Evolutionary conservation across 2,113 vertebrate genomes (phyloP).

Genomic region (Rhinogobius similis): DNA sequence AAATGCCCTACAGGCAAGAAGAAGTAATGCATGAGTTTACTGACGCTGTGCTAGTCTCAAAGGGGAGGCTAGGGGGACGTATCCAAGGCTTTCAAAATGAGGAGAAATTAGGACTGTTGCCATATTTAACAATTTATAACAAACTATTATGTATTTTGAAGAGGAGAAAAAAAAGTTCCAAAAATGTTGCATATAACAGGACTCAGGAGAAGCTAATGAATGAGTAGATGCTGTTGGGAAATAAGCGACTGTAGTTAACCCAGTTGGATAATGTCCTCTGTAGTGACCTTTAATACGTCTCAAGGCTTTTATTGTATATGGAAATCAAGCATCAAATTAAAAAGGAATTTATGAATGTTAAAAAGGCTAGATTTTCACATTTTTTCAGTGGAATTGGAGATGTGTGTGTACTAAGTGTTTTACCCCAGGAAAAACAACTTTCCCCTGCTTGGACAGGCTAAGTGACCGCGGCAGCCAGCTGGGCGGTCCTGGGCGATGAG

Average conservation of each 20-base stretch:
- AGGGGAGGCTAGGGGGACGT: too few species aligned
- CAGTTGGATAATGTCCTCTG: neutral
- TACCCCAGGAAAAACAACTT: slow-evolving; percentile 10
- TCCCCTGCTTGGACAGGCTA: too few species aligned
- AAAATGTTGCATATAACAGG: too few species aligned
- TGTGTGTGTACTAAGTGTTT: neutral
- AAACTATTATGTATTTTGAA: too few species aligned
- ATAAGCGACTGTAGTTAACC: slow-evolving; percentile 10
- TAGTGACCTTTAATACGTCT: neutral
- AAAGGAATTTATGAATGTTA: neutral
- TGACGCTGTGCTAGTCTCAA: slow-evolving; percentile 21
- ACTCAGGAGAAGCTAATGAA: too few species aligned
- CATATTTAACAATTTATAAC: too few species aligned
- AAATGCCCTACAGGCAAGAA: slow-evolving; percentile 50
- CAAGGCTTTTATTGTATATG: neutral
- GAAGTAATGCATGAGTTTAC: slow-evolving; percentile 44
- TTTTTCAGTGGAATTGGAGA: neutral
- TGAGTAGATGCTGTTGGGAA: slow-evolving; percentile 13
- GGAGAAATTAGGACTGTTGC: too few species aligned
- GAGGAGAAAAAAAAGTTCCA: too few species aligned
- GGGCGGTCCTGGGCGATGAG: too few species aligned
- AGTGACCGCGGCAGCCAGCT: too few species aligned
- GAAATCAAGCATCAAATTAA: neutral
- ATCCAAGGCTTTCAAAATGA: too few species aligned
- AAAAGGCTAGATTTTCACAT: neutral